phyloP scores from a whole-genome alignment of 2,888 invertebrate species.

The Nudaria mundana region DNA sequence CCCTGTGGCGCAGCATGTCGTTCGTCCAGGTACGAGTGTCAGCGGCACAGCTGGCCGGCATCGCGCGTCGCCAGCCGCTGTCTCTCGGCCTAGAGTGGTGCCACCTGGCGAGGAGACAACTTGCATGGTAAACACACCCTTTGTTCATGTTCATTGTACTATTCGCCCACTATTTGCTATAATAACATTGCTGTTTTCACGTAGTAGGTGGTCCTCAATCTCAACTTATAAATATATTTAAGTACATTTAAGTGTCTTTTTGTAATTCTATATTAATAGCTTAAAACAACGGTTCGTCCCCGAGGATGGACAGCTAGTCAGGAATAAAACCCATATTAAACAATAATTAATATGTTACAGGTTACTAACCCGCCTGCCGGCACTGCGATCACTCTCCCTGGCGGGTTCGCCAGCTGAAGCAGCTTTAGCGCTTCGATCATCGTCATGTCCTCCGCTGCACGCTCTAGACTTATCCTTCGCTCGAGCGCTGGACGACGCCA shows the following conservation, averaged over 20 bases:
- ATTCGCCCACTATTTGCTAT: too few relatives aligned
- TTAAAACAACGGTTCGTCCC: too few relatives aligned
- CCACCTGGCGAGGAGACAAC: slow-evolving; percentile 91
- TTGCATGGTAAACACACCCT: slow-evolving; percentile 85
- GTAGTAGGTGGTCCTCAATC: too few relatives aligned
- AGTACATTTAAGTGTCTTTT: too few relatives aligned
- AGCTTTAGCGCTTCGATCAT: slow-evolving; percentile 89
- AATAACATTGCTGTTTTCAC: too few relatives aligned
- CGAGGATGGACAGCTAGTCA: too few relatives aligned
- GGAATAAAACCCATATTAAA: too few relatives aligned
- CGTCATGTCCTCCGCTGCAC: slow-evolving; percentile 89
- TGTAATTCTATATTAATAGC: too few relatives aligned
- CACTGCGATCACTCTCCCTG: slow-evolving; percentile 89
- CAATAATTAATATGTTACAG: too few relatives aligned
- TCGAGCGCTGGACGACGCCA: slow-evolving; percentile 91
- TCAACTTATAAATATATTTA: too few relatives aligned
- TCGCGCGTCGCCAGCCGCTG: slow-evolving; percentile 93
- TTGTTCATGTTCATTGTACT: neutral
- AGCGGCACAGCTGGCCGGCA: slow-evolving; percentile 88
- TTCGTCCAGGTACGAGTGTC: slow-evolving; percentile 88
- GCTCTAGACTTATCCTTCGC: slow-evolving; percentile 93
- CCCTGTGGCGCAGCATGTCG: slow-evolving; percentile 92
- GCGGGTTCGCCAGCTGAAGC: slow-evolving; percentile 89
- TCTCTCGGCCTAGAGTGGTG: slow-evolving; percentile 94
- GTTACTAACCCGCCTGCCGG: slow-evolving; percentile 91